A percentile compares a stretch with the other conserved stretches of the same genome.
Conservation (phyloP, 2,888 invertebrate species). For the Aspidiotus destructor region DNA sequence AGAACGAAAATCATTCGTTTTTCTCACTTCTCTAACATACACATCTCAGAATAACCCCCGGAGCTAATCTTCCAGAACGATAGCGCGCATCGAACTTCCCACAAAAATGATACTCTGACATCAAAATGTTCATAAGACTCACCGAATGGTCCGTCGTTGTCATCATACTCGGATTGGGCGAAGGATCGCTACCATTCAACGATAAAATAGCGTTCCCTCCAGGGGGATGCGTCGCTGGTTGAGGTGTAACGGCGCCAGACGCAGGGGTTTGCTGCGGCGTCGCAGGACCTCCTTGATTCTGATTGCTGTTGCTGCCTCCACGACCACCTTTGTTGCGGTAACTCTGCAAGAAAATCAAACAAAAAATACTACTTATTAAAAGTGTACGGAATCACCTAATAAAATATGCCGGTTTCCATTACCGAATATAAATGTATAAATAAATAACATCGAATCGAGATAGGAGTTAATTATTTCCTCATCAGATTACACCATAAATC, state of each 20-base stretch:
- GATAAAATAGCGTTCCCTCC: constrained; percentile 10
- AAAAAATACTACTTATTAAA: background rate
- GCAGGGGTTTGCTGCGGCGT: constrained; percentile 14
- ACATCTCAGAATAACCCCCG: no score
- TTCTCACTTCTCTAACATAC: no score
- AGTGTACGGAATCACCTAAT: background rate
- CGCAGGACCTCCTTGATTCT: constrained; percentile 5
- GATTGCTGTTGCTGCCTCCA: constrained; percentile 21
- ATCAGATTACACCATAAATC: background rate
- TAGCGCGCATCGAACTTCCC: no score
- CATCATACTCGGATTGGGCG: constrained; percentile 29
- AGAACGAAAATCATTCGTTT: no score
- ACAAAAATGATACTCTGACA: no score
- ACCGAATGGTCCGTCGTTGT: constrained; percentile 29
- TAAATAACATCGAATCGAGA: constrained; percentile 1
- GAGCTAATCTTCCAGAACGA: no score
- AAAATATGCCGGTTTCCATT: background rate
- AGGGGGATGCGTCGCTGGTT: constrained; percentile 19
- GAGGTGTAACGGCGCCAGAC: constrained; percentile 17
- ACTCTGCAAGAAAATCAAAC: constrained; percentile 20
- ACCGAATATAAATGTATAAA: background rate
- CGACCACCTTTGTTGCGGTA: constrained; percentile 29
- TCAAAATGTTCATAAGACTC: background rate
- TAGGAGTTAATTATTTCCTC: background rate
- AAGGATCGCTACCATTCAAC: constrained; percentile 29